These are phyloP conservation scores for Apis florea DNA, from an alignment of 1,140 invertebrate species.

Conservation along the genomic window DNA sequence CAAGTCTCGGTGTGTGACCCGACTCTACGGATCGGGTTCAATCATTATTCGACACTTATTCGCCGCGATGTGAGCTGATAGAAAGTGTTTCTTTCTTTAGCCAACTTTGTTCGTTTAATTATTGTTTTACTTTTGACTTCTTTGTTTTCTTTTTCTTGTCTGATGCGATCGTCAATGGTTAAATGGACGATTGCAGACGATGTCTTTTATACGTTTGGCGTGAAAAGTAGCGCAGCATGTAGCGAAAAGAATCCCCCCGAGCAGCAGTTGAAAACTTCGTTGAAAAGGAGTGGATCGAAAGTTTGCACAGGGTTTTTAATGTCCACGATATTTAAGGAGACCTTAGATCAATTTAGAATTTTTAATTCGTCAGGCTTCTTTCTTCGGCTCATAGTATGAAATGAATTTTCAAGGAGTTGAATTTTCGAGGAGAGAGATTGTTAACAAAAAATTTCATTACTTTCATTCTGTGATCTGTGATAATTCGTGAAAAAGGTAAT, in stretches of 20 bases:
- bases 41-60: constrained; percentile 27
- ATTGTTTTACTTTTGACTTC: background rate
- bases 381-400: background rate
- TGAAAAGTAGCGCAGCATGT: background rate
- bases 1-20: constrained; percentile 45
- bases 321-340: background rate
- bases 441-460: background rate
- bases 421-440: background rate
- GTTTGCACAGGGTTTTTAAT: background rate
- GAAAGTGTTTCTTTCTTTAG: background rate
- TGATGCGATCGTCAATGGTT: background rate
- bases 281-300: background rate
- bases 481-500: background rate
- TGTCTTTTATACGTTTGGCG: background rate
- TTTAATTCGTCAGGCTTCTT: background rate
- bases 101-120: too few species aligned
- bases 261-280: constrained; percentile 12
- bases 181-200: background rate
- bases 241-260: background rate
- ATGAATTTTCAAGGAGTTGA: background rate
- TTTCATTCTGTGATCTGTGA: constrained; percentile 14
- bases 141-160: background rate
- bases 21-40: background rate
- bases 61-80: constrained; percentile 32
- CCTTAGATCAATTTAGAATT: constrained; percentile 4